Base-by-base conservation (phyloP, 2,113 vertebrate species). In the Corythaixoides concolor region DNA sequence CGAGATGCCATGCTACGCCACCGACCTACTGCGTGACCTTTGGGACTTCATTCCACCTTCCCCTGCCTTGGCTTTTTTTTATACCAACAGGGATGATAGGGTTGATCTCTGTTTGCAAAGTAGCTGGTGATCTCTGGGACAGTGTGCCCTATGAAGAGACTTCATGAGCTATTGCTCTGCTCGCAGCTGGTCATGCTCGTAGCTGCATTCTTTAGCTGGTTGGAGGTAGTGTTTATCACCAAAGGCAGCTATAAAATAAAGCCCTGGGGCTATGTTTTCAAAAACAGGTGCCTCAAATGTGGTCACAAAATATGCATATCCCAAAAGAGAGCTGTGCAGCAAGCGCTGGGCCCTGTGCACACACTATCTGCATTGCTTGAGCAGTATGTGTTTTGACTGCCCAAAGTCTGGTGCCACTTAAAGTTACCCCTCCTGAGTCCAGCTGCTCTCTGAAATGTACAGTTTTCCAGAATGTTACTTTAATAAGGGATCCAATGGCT, bases 211-310 rank as follows among this genome's bases (percentile, higher is more conserved):
- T 93, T 94, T 1, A 2, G 37, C 79, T 93, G 72, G 56, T 16
- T 93, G 67, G 70, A 58, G 45, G 69, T 49, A 69, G 80, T 28
- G 33, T 91, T 96, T 96, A 81, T 96, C 94, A 78, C 77, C 37
- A 72, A 79, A 77, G 66, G 41, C 22, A 92, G 90, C 88, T 93
- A 75, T 95, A 97, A 97, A 96, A 87, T 49, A 87, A 75, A 85
- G 62, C 68, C 90, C 76, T 30, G 22, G 43, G 64, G 90, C 45
- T 77, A 37, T 1, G 2, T 78, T 82, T 94, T 94, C 69, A 75
- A 85, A 88, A 95, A 64, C 75, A 97, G 73, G 90, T 97, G 86
- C 45, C 83, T 89, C 80, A 64, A 30, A 64, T 83, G 19, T 11
- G 35, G 35, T 59, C 88, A 66, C 55, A 94, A 88, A 85, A 59